Base-by-base conservation (phyloP, 2,888 invertebrate genomes). In the Caenorhabditis sp. region DNA sequence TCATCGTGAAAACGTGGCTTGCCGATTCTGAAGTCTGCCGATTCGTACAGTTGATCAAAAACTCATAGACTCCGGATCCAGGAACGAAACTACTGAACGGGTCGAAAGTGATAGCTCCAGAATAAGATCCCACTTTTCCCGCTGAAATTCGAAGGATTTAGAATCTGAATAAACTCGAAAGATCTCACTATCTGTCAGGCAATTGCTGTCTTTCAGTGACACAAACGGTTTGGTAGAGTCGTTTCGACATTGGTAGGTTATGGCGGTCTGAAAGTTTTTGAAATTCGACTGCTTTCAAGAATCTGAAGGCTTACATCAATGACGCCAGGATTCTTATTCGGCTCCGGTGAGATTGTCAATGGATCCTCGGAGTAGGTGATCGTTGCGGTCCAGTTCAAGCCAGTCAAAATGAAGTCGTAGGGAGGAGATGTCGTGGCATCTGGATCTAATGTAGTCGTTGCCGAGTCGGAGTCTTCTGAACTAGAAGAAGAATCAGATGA, bases 1-100 rank as follows among this genome's bases (percentile, higher is more conserved):
- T 56, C n/a, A 82, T 59, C 28, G 63, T 82, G 56, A 82, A 64
- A 10, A 61, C 31, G 26, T 82, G 82, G n/a, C 58, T 77, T 5
- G 82, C 82, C 16, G 58, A 26, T 49, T 77, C 73, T 2, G 24
- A 24, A 44, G 75, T 63, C 0, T 35, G 7, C 16, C 28, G 8
- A 44, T 77, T 44, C n/a, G 73, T 82, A 12, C 77, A 26, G 35
- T 58, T 77, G 14, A 82, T 82, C 14, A 68, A 16, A 16, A 68
- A 61, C 26, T 82, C 68, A 47, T 72, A 77, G 7, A 24, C 31
- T 58, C 82, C 77, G 16, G 75, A 38, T 10, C 73, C 49, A 12
- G 59, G 68, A 3, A 68, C 68, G 38, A 68, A 68, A 16, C 2
- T 5, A 7, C 49, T 68, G n/a, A 68, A 54, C 38, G 68, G 68